These are phyloP conservation scores for Diachasmimorpha longicaudata DNA, from an alignment of 1,140 invertebrate species.

Conservation along the genomic window DNA sequence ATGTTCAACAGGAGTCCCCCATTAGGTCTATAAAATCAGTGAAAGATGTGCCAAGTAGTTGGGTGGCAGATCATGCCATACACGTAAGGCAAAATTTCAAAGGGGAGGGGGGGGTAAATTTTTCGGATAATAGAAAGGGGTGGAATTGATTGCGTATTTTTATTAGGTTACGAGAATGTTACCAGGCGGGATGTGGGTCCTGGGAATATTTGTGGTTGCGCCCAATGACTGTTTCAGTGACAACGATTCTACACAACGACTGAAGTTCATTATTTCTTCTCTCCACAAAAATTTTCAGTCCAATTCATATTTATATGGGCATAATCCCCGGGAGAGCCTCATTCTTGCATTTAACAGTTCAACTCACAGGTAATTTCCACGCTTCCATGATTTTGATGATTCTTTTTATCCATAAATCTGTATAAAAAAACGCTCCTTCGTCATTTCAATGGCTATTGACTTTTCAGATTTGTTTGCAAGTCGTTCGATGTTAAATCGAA, in stretches of 20 bases:
- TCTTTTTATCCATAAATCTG: too few species aligned
- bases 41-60: constrained; percentile 65
- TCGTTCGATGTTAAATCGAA: constrained; percentile 43
- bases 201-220: constrained; percentile 69
- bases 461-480: constrained; percentile 51
- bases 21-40: constrained; percentile 51
- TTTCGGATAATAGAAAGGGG: too few species aligned
- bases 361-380: constrained; percentile 53
- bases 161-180: constrained; percentile 77
- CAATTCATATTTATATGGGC: constrained; percentile 68
- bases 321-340: constrained; percentile 59
- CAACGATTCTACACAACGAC: constrained; percentile 54
- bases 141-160: constrained; percentile 18
- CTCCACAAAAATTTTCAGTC: constrained; percentile 64
- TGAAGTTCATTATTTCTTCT: constrained; percentile 65
- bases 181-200: constrained; percentile 79
- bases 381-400: neutral
- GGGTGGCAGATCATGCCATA: constrained; percentile 74
- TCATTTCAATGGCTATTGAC: too few species aligned
- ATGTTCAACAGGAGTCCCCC: constrained; percentile 31
- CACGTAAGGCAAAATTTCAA: constrained; percentile 58
- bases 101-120: too few species aligned
- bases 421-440: too few species aligned
- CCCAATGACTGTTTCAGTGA: constrained; percentile 70
- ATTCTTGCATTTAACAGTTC: constrained; percentile 62